Base-by-base conservation (phyloP, 2,113 vertebrate species). In the Scytalopus superciliaris region DNA sequence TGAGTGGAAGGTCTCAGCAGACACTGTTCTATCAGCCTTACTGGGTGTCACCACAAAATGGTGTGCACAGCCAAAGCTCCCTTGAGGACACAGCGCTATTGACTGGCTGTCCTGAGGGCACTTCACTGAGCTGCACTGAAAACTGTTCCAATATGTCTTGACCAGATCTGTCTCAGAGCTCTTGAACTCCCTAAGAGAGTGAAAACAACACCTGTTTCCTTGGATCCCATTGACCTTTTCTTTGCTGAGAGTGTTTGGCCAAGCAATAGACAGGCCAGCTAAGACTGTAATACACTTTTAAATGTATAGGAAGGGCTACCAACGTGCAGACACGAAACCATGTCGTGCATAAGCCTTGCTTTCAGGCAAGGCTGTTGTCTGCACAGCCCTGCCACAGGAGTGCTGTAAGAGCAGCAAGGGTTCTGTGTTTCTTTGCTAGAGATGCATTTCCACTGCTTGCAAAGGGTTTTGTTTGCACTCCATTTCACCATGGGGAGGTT, bases 241-340 rank as follows among this genome's bases (percentile, higher is more conserved):
- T 83, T 75, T 80, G 40, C 40, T 40, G 30, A 24, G 35, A 47
- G 10, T 35, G 9, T 69, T 95, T 87, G 40, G 23, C 40, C 52
- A 72, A 50, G 77, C 50, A 87, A 45, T 28, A n/a, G 30, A 31
- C 37, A 69, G 72, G 30, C 22, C 25, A 10, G 39, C 22, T 60
- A 14, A 66, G 18, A 12, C 5, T 52, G 18, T 57, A 75, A 50
- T 60, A 12, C 8, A 11, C n/a, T 64, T 66, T 2, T 7, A 13
- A n/a, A 21, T 9, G 31, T 45, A 7, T 17, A 72, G 49, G 6
- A n/a, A 21, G 62, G 59, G 14, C 55, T 82, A 14, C 21, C 25
- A 22, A 8, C 0, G 0, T 33, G 72, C 31, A 86, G 50, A 8
- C 91, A 3, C 7, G 53, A 70, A 27, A 8, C 22, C 18, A 10